A percentile compares a stretch with the other conserved stretches of the same genome.
These are phyloP conservation scores for Thalpophila matura DNA, from an alignment of 2,888 invertebrate species.

Conservation along the genomic window DNA sequence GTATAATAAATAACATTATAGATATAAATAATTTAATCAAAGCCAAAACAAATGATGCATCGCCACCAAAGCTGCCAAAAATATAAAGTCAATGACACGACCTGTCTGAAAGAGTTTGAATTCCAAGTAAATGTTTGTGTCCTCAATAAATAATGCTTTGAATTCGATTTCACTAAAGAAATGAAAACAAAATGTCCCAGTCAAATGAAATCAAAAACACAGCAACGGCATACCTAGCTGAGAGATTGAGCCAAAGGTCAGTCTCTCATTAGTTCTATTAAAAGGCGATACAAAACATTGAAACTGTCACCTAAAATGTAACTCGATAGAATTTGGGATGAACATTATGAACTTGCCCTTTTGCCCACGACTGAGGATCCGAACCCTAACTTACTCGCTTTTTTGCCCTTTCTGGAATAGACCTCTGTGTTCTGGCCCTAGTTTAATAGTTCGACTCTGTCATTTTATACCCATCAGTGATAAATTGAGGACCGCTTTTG, in stretches of 20 bases:
- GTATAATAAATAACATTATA: conserved; percentile 37
- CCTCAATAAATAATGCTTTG: conserved; percentile 13
- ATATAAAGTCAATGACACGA: conserved; percentile 50
- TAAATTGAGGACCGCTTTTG: too few relatives aligned
- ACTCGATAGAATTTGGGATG: conserved; percentile 12
- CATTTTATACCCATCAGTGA: too few relatives aligned
- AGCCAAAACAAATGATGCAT: conserved; percentile 46
- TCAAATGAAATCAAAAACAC: conserved; percentile 31
- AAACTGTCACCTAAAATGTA: conserved; percentile 13
- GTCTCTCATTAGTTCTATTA: conserved; percentile 60
- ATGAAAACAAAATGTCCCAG: conserved; percentile 38
- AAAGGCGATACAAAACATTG: conserved; percentile 55
- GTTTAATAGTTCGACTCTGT: too few relatives aligned
- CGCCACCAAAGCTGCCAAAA: conserved; percentile 42
- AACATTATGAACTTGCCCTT: conserved; percentile 3
- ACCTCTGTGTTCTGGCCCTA: too few relatives aligned
- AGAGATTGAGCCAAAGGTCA: conserved; percentile 59
- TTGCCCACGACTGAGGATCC: too few relatives aligned
- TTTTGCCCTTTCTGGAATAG: too few relatives aligned
- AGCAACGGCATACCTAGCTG: conserved; percentile 43
- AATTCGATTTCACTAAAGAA: conserved; percentile 36
- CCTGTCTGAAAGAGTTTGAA: conserved; percentile 27
- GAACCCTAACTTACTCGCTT: too few relatives aligned
- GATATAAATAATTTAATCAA: conserved; percentile 44
- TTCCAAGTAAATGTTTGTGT: conserved; percentile 35